These are phyloP conservation scores for Petromus typicus DNA, from an alignment of 2,113 vertebrate species.

Conservation along the genomic window DNA sequence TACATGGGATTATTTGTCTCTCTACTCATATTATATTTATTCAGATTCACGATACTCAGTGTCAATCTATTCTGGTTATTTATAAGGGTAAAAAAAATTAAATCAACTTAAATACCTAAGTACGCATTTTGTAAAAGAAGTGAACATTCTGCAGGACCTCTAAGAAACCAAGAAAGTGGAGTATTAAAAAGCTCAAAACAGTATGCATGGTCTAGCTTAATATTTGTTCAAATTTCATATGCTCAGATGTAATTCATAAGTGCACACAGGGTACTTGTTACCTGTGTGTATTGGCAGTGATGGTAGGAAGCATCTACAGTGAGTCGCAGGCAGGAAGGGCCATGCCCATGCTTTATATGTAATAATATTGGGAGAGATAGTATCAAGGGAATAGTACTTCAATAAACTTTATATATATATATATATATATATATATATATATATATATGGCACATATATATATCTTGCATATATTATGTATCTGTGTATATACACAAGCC, in stretches of 20 bases:
- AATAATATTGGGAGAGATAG: background rate
- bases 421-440: background rate
- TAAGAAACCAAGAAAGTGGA: background rate
- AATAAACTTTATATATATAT: background rate
- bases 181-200: background rate
- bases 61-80: background rate
- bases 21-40: background rate
- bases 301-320: background rate
- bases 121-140: background rate
- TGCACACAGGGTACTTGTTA: background rate
- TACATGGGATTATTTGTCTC: background rate
- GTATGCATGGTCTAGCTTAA: background rate
- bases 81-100: background rate
- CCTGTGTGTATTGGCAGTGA: fast-evolving
- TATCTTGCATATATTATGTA: background rate
- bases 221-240: background rate
- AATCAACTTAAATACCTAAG: background rate
- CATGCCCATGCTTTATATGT: background rate
- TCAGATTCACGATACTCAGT: background rate
- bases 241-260: background rate
- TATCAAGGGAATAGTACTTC: background rate
- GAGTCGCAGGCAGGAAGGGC: background rate
- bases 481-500: background rate
- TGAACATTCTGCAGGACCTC: background rate
- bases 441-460: too few species aligned